Percentiles rank a stretch among this genome's conserved stretches.
Evolutionary conservation across 30 jellyfish, hydroid and myxozoan species (phyloP).

Genomic region (Turritopsis rubra): DNA sequence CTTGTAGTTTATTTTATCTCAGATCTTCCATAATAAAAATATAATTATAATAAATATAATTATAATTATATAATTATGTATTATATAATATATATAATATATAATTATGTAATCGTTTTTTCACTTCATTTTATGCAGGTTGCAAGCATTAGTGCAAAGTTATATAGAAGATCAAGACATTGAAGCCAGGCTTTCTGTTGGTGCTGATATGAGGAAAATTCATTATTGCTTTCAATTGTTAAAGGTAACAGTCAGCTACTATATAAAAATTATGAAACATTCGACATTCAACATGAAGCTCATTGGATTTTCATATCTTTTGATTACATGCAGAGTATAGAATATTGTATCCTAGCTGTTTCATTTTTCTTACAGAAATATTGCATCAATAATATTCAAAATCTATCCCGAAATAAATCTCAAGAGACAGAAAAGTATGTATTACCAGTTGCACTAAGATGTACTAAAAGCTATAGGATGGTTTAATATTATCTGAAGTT

Average conservation of each 20-base stretch:
- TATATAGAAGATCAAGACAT: conserved; percentile 59
- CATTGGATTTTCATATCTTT: too few relatives aligned
- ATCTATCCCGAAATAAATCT: not conserved
- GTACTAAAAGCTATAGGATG: not conserved
- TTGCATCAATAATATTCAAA: not conserved
- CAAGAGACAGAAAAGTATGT: not conserved
- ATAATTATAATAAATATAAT: too few relatives aligned
- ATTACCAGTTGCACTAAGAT: not conserved
- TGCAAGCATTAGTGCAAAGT: conserved; percentile 39
- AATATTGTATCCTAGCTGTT: not conserved
- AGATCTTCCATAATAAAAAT: too few relatives aligned
- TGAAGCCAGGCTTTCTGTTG: conserved; percentile 70
- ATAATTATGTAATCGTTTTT: too few relatives aligned
- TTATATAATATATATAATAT: too few relatives aligned
- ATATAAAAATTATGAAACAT: too few relatives aligned
- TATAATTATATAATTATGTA: too few relatives aligned
- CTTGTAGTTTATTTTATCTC: too few relatives aligned
- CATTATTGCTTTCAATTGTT: conserved; percentile 53
- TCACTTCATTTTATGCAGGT: conserved; percentile 20
- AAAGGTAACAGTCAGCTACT: conserved; percentile 39
- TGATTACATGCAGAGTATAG: too few relatives aligned
- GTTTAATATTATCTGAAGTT: too few relatives aligned
- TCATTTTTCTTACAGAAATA: not conserved
- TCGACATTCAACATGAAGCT: too few relatives aligned
- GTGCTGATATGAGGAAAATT: conserved; percentile 96